Evolutionary conservation across 1,140 invertebrate species (phyloP).

Genomic region (Ladona fulva): DNA sequence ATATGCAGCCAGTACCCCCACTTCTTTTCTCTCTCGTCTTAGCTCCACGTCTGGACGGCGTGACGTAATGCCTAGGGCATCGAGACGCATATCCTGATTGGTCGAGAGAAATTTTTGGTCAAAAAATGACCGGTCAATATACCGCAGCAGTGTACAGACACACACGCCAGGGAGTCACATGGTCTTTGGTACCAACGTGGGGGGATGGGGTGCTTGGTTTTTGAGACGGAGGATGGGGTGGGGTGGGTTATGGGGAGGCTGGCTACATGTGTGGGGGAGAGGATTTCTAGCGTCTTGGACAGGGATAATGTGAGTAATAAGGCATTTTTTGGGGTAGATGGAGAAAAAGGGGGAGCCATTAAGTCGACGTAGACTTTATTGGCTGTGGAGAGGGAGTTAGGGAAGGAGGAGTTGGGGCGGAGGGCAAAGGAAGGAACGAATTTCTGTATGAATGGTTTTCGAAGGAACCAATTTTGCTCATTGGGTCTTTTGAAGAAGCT

Average conservation of each 20-base stretch:
- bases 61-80: not conserved
- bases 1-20: not conserved
- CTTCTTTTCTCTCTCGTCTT: not conserved
- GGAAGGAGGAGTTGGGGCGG: not conserved
- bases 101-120: not conserved
- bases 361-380: not conserved
- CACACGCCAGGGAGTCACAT: no score
- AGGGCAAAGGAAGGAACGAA: not conserved
- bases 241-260: not conserved
- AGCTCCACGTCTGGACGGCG: not conserved
- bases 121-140: not conserved
- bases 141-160: not conserved
- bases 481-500: no score
- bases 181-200: no score
- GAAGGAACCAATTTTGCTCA: not conserved
- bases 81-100: not conserved
- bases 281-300: not conserved
- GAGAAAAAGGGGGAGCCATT: not conserved
- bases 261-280: not conserved
- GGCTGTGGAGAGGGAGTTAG: not conserved
- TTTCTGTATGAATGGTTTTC: not conserved
- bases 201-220: not conserved
- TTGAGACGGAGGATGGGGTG: not conserved
- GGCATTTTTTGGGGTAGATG: constrained; percentile 3
- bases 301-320: constrained; percentile 2